Percentiles rank a stretch among this genome's conserved stretches.
These are phyloP conservation scores for Eudorcas thomsonii DNA, from an alignment of 2,113 vertebrate genomes.

Conservation along the genomic window DNA sequence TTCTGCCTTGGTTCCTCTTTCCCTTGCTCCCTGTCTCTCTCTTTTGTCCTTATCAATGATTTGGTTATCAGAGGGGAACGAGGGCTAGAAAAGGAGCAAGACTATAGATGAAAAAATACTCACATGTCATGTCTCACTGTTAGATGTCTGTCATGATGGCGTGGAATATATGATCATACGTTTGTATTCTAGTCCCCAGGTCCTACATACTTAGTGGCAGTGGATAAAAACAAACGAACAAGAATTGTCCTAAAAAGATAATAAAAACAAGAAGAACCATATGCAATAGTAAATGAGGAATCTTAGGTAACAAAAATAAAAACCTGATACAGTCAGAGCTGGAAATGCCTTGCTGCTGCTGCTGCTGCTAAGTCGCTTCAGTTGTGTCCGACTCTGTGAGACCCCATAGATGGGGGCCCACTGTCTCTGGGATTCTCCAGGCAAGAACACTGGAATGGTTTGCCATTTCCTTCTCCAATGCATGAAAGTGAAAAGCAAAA, in stretches of 20 bases:
- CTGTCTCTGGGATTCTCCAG: no score
- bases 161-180: not conserved
- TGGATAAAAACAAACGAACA: not conserved
- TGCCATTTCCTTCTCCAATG: no score
- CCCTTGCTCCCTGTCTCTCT: not conserved
- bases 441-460: no score
- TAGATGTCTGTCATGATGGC: not conserved
- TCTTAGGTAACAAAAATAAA: not conserved
- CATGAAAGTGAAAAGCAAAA: no score
- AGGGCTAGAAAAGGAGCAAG: not conserved
- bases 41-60: not conserved
- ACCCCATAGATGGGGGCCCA: no score
- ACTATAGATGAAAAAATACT: not conserved
- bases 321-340: not conserved
- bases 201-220: not conserved
- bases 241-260: not conserved
- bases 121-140: not conserved
- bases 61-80: not conserved
- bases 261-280: not conserved
- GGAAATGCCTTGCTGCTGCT: not conserved
- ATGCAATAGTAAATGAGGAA: not conserved
- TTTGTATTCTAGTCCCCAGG: not conserved
- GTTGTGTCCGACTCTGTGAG: no score
- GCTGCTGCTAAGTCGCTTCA: no score
- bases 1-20: not conserved